Evolutionary conservation across 1,140 invertebrate species (phyloP).

Genomic region (Bradysia coprophila): DNA sequence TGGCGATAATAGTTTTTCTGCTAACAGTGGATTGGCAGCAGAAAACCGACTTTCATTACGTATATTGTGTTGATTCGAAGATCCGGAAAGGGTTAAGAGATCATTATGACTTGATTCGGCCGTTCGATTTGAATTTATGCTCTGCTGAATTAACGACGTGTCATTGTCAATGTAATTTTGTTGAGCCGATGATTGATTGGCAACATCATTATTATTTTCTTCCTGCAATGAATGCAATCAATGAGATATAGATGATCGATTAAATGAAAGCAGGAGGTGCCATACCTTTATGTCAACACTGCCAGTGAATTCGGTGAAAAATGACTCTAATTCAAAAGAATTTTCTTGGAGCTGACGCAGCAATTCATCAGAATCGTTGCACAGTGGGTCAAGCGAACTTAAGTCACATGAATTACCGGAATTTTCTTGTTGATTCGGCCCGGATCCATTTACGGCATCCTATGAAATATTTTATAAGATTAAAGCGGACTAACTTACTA

Average conservation of each 20-base stretch:
- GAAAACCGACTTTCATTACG: conserved; percentile 10
- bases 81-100: no score
- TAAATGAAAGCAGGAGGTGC: not conserved
- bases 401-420: conserved; percentile 4
- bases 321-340: conserved; percentile 29
- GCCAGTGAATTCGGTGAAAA: conserved; percentile 30
- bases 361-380: conserved; percentile 21
- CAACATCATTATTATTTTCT: conserved; percentile 1
- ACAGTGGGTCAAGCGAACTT: conserved; percentile 20
- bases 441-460: conserved; percentile 15
- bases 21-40: conserved; percentile 19
- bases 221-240: not conserved
- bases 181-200: not conserved
- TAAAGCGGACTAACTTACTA: no score
- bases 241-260: not conserved
- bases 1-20: conserved; percentile 19
- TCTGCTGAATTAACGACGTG: not conserved
- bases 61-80: no score
- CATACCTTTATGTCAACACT: conserved; percentile 32
- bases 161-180: not conserved
- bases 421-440: conserved; percentile 9
- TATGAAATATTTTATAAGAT: conserved; percentile 5
- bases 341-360: conserved; percentile 22
- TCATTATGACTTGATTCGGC: not conserved
- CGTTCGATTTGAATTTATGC: not conserved